Conservation (phyloP, 2,113 vertebrate genomes). For the human (Homo sapiens) region GRCh38 chr14:96842001-96842500, state of each 20-base stretch:
- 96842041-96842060: background rate
- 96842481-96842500: background rate
- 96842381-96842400: constrained; percentile 24
- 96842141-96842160: background rate
- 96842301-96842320: background rate
- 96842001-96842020: background rate
- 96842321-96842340: background rate
- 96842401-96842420: background rate
- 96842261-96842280: background rate
- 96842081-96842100: background rate
- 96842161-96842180: background rate
- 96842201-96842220: background rate
- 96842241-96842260: background rate
- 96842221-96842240: background rate
- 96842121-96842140: background rate
- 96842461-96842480: background rate
- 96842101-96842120: background rate
- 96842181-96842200: background rate
- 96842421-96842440: background rate
- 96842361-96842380: background rate
- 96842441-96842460: background rate
- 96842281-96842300: background rate
- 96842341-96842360: background rate
- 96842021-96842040: background rate
- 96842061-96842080: constrained; percentile 13